Base-by-base conservation (phyloP, 2,797 vertebrate species). In the Synaphobranchus kaupii region DNA sequence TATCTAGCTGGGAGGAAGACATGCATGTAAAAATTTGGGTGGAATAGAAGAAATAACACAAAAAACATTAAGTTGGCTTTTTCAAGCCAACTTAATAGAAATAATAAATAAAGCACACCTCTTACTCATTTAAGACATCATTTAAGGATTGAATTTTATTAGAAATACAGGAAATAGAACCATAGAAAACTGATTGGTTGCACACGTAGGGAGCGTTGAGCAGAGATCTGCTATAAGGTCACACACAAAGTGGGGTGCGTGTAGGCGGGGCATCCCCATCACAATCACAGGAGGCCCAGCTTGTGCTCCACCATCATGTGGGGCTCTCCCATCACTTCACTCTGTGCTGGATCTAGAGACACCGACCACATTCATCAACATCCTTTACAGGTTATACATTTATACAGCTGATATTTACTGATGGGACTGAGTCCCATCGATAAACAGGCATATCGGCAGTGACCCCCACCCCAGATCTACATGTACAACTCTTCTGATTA, bases 251-350 rank as follows among this genome's bases (percentile, higher is more conserved):
- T 20, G 8, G 73, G 85, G 20, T 20, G 60, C 9, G 39, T 52
- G 20, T 52, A 54, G 39, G 68, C 52, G n/a, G 28, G 22, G 39
- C 22, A 0, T 0, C 52, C n/a, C 15, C 60, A 84, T 96, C 94
- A 98, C 94, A 98, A 84, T 96, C 94, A 98, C 94, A 98, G 93
- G 91, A 99, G 91, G 87, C 98, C 97, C 2, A 99, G 94, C 91
- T 97, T 98, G 92, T 97, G 95, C 90, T 99, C 98, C 92, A 97
- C 94, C 98, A 99, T 98, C 87, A 97, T 90, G 92, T 99, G 98
- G 17, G 98, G 98, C 50, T 99, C 98, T 3, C 98, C 98, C 97
- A 99, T 98, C 90, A 97, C 68, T 92, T 99, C 98, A 91, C 97
- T 97, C 90, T 97, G 97, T 9, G 95, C 91, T 56, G 98, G 97